Base-by-base conservation (phyloP, 2,797 vertebrate species). In the Eulemur mongoz region DNA sequence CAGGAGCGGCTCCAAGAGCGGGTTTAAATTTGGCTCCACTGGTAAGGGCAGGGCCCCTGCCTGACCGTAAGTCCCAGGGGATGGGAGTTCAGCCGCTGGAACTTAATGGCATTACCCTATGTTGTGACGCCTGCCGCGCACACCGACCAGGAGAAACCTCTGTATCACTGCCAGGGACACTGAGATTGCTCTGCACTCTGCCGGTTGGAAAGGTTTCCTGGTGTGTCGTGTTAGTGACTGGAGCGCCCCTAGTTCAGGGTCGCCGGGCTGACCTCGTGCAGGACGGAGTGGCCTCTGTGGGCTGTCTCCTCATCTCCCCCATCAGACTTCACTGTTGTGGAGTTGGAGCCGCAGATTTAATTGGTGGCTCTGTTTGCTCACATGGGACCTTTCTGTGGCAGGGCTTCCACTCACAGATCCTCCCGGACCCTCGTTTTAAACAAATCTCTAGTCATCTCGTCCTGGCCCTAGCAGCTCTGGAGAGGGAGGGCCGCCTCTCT, bases 401-500 rank as follows among this genome's bases (percentile, higher is more conserved):
- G 22, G 0, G 12, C 35, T 82, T 7, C 87, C 5, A 20, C 59
- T 92, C n/a, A 38, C 43, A 3, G 48, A 25, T 52, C 52, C 48
- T 35, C 54, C 45, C 9, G 61, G 76, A 15, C 25, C 91, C 91
- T 97, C 43, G 54, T 97, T 94, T 96, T 88, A 97, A 98, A 93
- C 45, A 72, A 48, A 69, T 73, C 32, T 52, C 5, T 90, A 40
- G 23, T 80, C 38, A 32, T 82, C 67, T 93, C 45, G 81, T 90
- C 20, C 57, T 89, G 83, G 54, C n/a, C 59, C n/a, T 32, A 7
- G 45, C 0, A 48, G 11, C n/a, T 50, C 63, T 69, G 69, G 87
- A 17, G 18, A 76, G 38, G 35, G 27, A 76, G 43, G 48, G n/a
- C 27, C 25, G 20, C 10, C 38, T 25, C 35, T 61, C 1, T 1